Evolutionary conservation across 1,140 invertebrate species (phyloP), one percentile per base, ranked within the genome.

Genomic region (Bactericera cockerelli): DNA sequence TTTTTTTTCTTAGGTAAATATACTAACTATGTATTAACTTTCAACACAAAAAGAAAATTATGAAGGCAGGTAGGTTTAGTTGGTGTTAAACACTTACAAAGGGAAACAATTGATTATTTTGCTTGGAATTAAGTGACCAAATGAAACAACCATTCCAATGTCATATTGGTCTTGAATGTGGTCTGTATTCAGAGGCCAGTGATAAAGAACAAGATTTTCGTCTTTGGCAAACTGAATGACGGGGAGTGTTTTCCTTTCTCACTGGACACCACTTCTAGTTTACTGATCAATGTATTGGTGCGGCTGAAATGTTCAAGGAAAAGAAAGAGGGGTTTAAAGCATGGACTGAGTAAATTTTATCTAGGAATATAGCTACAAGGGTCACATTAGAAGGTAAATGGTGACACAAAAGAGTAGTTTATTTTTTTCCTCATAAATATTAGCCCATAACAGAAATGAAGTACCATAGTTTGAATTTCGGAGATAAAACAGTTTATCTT

Each of bases 141-240:
- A 86, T 1, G 82, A 84, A 1, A 83, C 82, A 26, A 86, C 80
- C 53, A 85, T 65, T 24, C 83, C 83, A 55, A 86, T 68, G 65
- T 85, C 75, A 72, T 78, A 84, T 28, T 74, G 64, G 21, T 67
- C 56, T 33, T 63, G 25, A 11, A 65, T 58, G 22, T 63, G 31
- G 1, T 63, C 33, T 16, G 25, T 36, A 11, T 68, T 42, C 10
- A 75, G 57, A 19, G 81, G 82, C 82, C 83, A 86, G 14, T 69
- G 63, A 58, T 78, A 70, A 16, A 80, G 28, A 2, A 61, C 55
- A 10, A 86, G 67, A 28, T 70, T 71, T 64, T 76, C 69, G 56
- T 71, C 53, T 33, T 69, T 65, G 6, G 78, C 74, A 71, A 74
- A 81, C 59, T 75, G 68, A 28, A 65, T 65, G 0, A 86, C 70